These are phyloP conservation scores for Lacerta viridis DNA, from an alignment of 2,797 vertebrate species.

Conservation along the genomic window DNA sequence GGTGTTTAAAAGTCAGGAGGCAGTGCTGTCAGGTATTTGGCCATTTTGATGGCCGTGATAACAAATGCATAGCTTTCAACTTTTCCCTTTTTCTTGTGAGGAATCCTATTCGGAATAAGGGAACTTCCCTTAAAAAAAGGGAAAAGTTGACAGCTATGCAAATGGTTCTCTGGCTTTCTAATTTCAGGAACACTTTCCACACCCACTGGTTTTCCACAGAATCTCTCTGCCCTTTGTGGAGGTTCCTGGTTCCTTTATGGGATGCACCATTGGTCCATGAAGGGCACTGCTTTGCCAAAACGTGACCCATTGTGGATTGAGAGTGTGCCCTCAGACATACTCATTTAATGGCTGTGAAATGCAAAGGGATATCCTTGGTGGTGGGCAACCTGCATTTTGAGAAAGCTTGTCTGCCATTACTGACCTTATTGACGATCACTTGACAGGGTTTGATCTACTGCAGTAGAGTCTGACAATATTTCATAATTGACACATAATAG, in stretches of 20 bases:
- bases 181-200: not conserved
- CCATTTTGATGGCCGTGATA: not conserved
- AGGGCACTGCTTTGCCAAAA: not conserved
- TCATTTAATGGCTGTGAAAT: too few species aligned
- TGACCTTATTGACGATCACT: not conserved
- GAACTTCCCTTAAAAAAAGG: too few species aligned
- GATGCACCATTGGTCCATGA: not conserved
- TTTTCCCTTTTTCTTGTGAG: too few species aligned
- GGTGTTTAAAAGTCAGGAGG: not conserved
- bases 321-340: not conserved
- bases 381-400: not conserved
- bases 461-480: not conserved
- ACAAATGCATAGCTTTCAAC: not conserved
- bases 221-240: not conserved
- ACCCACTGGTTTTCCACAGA: not conserved
- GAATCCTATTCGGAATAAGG: too few species aligned
- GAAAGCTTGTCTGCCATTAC: not conserved
- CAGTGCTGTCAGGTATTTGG: not conserved
- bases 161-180: not conserved
- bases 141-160: too few species aligned
- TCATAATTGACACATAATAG: not conserved
- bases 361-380: too few species aligned
- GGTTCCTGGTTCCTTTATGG: not conserved
- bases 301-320: not conserved
- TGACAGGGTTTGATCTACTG: not conserved